These are phyloP conservation scores for Castor canadensis DNA, from an alignment of 2,113 vertebrate genomes.

Conservation along the genomic window DNA sequence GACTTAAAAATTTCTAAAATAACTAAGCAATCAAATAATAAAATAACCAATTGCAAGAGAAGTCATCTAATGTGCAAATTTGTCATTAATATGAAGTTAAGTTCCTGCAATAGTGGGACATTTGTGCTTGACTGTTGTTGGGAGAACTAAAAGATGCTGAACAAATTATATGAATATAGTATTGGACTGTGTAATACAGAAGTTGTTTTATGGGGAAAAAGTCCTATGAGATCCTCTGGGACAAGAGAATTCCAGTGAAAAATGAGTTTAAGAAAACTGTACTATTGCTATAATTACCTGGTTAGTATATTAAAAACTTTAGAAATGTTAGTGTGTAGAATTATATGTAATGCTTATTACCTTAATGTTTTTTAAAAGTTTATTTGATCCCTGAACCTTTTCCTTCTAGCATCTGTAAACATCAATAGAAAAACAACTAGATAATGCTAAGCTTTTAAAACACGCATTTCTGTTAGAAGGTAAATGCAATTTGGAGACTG, in stretches of 20 bases:
- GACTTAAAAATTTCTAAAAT: neutral
- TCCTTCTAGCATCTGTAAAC: neutral
- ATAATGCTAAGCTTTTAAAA: neutral
- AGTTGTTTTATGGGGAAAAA: neutral
- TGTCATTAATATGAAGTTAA: constrained; percentile 13
- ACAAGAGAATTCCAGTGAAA: neutral
- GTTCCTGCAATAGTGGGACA: neutral
- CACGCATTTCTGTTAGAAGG: neutral
- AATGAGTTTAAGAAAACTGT: neutral
- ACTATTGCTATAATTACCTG: neutral
- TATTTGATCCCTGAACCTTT: neutral
- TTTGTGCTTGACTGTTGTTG: neutral
- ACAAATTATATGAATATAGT: neutral
- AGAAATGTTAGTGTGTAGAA: neutral
- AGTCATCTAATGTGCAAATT: neutral
- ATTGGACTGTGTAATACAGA: neutral
- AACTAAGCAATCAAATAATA: neutral
- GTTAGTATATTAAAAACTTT: neutral
- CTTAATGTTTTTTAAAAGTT: neutral
- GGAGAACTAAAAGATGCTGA: neutral
- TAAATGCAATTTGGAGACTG: neutral
- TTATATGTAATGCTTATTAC: neutral
- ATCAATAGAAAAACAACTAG: neutral
- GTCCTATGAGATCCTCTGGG: neutral
- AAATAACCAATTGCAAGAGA: neutral